Evolutionary conservation across 2,113 vertebrate genomes (phyloP), one percentile per base, ranked within the genome.

Genomic region (Coryphaenoides rupestris): DNA sequence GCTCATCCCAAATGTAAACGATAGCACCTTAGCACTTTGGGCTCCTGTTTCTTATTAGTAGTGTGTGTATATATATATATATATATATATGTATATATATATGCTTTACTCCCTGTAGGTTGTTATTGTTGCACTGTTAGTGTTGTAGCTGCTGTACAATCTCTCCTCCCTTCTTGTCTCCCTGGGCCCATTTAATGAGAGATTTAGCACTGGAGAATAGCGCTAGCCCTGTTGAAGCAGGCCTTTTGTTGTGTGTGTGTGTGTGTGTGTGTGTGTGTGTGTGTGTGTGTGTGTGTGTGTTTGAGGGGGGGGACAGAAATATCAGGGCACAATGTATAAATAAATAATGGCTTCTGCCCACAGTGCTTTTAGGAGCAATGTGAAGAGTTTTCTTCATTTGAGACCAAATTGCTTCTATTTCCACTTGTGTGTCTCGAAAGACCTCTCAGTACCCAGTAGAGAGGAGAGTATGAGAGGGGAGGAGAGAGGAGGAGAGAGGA

Each of bases 321-420:
- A 63, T 65, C 72, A 64, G 79, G 72, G 52, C 66, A 72, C 3
- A 6, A 15, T 55, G 55, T 69, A 80, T 86, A 82, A 86, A 86
- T 87, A 83, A 85, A 82, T 84, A 24, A 89, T 82, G 69, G 59
- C 72, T 82, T 83, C 65, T 45, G 71, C 82, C 73, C 66, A 74
- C 79, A 70, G 83, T 78, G 68, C 80, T 75, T 85, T 85, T 83
- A 60, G 61, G 68, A 62, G 60, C 66, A 74, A 82, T 81, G 65
- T 55, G 9, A 40, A 45, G 58, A 72, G 52, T 69, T 77, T 65
- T 72, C 69, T 63, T 54, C 64, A 67, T 72, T 83, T 82, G 63
- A 62, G 79, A 66, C 62, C 70, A 76, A 81, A 83, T 78, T 81
- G 78, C 80, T 72, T 72, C 21, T 78, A 28, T 63, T 58, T 68